Conservation (phyloP, 2,113 vertebrate species). For the Chloropsis hardwickii region DNA sequence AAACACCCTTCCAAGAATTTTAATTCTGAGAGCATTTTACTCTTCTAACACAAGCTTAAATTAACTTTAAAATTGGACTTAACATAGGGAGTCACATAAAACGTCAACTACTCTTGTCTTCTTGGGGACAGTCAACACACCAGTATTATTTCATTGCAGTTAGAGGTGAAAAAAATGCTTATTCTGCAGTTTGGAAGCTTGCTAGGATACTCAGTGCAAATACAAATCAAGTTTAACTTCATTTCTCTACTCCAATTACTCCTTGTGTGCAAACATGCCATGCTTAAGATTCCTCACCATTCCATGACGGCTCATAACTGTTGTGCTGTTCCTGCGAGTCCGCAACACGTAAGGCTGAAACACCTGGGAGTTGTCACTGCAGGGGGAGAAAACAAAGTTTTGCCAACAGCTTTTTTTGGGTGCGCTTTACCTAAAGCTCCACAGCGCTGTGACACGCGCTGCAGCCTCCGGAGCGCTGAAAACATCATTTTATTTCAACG, state of each 20-base stretch:
- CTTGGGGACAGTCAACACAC: background rate
- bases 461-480: background rate
- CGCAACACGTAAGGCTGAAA: conserved; percentile 88
- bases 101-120: background rate
- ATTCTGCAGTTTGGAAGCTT: background rate
- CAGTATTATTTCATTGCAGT: background rate
- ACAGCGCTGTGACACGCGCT: background rate
- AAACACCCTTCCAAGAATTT: background rate
- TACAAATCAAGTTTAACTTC: background rate
- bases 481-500: fast-evolving
- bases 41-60: background rate
- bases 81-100: fast-evolving
- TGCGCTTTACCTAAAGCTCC: fast-evolving
- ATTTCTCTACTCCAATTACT: background rate
- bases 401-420: background rate
- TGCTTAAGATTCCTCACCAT: conserved; percentile 76
- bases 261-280: background rate
- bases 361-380: conserved; percentile 89
- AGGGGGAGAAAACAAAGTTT: background rate
- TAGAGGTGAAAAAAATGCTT: background rate
- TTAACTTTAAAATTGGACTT: background rate
- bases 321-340: conserved; percentile 90
- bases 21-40: background rate
- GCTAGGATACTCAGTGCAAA: background rate
- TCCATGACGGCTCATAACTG: conserved; percentile 86